These are phyloP conservation scores for Dasyprocta punctata DNA, from an alignment of 2,113 vertebrate species.

Conservation along the genomic window DNA sequence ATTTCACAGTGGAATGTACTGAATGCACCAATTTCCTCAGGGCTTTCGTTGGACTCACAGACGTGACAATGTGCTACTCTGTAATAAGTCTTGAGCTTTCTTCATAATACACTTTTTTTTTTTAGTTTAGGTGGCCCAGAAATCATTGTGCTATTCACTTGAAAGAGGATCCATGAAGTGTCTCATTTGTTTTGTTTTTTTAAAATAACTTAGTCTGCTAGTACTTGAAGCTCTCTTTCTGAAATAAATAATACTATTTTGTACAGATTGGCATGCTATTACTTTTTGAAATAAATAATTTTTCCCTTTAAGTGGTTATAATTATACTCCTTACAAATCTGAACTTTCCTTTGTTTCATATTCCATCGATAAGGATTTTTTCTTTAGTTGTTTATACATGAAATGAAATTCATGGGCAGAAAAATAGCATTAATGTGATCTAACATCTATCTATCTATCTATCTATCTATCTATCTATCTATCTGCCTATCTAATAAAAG, in stretches of 20 bases:
- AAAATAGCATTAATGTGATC: not conserved
- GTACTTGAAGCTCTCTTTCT: constrained; percentile 31
- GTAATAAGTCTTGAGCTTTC: too few species aligned
- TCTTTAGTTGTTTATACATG: not conserved
- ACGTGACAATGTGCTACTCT: not conserved
- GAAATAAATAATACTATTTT: not conserved
- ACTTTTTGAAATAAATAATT: constrained; percentile 4
- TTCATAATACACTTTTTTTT: not conserved
- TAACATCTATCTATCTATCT: not conserved
- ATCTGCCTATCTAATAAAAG: not conserved
- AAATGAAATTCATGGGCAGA: not conserved
- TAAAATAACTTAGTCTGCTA: not conserved
- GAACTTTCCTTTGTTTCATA: not conserved
- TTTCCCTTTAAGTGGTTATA: not conserved
- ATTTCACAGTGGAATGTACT: constrained; percentile 66
- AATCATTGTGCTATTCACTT: constrained; percentile 58
- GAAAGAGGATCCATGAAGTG: constrained; percentile 15
- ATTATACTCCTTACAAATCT: not conserved
- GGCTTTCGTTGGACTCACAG: constrained; percentile 59
- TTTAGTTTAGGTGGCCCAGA: constrained; percentile 32
- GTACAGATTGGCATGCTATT: not conserved
- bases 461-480: not conserved
- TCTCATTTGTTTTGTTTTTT: not conserved
- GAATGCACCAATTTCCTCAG: constrained; percentile 65
- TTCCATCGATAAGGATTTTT: not conserved